Conservation (phyloP, 2,113 vertebrate genomes). For the Pavo muticus region DNA sequence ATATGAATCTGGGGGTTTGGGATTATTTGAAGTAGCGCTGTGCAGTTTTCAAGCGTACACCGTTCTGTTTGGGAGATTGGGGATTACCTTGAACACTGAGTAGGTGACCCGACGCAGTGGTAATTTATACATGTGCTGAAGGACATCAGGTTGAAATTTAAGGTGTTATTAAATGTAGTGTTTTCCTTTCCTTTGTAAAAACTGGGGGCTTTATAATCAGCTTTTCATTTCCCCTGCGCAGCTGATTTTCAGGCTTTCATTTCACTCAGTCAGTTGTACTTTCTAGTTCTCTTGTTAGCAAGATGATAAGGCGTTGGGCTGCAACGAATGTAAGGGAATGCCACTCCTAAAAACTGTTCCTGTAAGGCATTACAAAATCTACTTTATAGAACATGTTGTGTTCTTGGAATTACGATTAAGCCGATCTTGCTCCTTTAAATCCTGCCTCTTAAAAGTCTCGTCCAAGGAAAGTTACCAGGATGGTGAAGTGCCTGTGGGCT, state of each 20-base stretch:
- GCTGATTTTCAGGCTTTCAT: constrained; percentile 22
- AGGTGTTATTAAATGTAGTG: not conserved
- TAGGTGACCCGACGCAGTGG: not conserved
- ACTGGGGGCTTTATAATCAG: constrained; percentile 2
- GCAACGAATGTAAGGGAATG: constrained; percentile 19
- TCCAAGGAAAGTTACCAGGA: constrained; percentile 63
- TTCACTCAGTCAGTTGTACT: not conserved
- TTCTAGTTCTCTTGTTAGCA: constrained; percentile 22
- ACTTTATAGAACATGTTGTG: constrained; percentile 54
- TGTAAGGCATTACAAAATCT: constrained; percentile 50
- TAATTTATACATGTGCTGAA: not conserved
- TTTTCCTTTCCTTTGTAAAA: constrained; percentile 37
- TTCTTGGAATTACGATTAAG: constrained; percentile 52
- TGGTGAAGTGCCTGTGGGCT: constrained; percentile 57
- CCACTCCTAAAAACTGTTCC: constrained; percentile 40
- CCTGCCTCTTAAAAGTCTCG: constrained; percentile 57
- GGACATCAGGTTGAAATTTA: constrained; percentile 39
- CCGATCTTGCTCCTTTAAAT: constrained; percentile 45
- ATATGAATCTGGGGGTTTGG: not conserved
- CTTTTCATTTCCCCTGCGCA: not conserved
- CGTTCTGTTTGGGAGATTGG: not conserved
- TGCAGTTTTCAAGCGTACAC: not conserved
- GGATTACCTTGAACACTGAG: not conserved
- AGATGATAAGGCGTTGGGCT: constrained; percentile 39
- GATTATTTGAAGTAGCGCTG: not conserved